Evolutionary conservation across 2,888 invertebrate genomes (phyloP).

Genomic region (Latrodectus elegans): DNA sequence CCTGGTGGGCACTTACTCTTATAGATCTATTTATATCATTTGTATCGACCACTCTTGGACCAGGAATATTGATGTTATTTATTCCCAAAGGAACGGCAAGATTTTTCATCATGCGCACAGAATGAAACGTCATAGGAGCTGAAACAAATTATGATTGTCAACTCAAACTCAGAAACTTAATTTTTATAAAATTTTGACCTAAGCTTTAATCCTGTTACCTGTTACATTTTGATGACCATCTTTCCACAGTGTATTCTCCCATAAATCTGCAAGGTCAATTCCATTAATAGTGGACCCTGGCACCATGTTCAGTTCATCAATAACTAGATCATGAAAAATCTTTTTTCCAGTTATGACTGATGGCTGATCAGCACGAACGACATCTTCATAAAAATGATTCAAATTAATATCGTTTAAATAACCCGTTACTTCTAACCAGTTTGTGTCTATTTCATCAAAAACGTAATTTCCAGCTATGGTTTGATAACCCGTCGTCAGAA

Average conservation of each 20-base stretch:
- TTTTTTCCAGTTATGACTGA: slow-evolving; percentile 54
- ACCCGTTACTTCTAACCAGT: slow-evolving; percentile 31
- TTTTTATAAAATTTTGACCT: background rate
- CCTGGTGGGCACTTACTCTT: slow-evolving; percentile 28
- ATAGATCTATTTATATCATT: slow-evolving; percentile 16
- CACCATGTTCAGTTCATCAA: slow-evolving; percentile 36
- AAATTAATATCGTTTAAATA: slow-evolving; percentile 59
- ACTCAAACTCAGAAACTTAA: background rate
- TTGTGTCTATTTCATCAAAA: slow-evolving; percentile 25
- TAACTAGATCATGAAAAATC: slow-evolving; percentile 37
- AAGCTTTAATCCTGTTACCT: slow-evolving; percentile 19
- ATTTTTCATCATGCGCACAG: slow-evolving; percentile 25
- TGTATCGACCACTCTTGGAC: slow-evolving; percentile 48
- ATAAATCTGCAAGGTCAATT: slow-evolving; percentile 63
- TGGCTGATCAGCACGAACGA: slow-evolving; percentile 44
- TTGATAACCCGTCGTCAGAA: slow-evolving; percentile 64
- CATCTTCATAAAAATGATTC: slow-evolving; percentile 44
- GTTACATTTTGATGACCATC: slow-evolving; percentile 59
- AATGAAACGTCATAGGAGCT: slow-evolving; percentile 49
- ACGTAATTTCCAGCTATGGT: slow-evolving; percentile 35
- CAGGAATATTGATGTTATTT: slow-evolving; percentile 65
- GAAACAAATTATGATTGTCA: background rate
- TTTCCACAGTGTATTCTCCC: slow-evolving; percentile 64
- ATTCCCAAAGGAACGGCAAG: slow-evolving; percentile 35
- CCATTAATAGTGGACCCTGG: slow-evolving; percentile 52